Evolutionary conservation across 53 echinoderm and acorn worm species (phyloP).

Genomic region (Actinopyga echinites): DNA sequence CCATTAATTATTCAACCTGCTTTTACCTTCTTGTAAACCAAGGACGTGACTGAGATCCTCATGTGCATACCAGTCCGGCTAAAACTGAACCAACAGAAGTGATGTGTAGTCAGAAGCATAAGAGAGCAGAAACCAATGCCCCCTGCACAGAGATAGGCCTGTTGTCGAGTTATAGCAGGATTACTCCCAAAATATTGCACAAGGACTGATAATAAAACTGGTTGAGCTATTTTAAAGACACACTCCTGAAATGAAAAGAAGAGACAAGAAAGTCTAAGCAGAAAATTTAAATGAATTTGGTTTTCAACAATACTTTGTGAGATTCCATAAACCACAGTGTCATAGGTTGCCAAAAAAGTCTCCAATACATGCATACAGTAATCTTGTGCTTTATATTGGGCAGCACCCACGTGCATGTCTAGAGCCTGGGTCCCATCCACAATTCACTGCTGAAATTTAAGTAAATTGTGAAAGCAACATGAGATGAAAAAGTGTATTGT

Average conservation of each 20-base stretch:
- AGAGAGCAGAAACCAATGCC: conserved; percentile 52
- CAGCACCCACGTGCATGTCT: too few species aligned
- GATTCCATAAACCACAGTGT: too few species aligned
- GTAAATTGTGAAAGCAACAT: too few species aligned
- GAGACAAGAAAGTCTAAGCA: neutral
- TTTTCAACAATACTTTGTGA: too few species aligned
- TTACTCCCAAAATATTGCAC: conserved; percentile 66
- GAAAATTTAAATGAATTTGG: too few species aligned
- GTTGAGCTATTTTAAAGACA: conserved; percentile 64
- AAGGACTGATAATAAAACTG: conserved; percentile 64
- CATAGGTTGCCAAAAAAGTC: too few species aligned
- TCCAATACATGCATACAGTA: too few species aligned
- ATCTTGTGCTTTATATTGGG: too few species aligned
- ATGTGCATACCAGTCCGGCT: conserved; percentile 69
- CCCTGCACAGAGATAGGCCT: conserved; percentile 76
- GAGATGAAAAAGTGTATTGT: too few species aligned
- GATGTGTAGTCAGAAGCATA: conserved; percentile 49
- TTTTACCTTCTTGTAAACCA: conserved; percentile 82
- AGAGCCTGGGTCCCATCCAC: too few species aligned
- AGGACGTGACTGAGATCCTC: conserved; percentile 56
- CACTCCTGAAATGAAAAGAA: conserved; percentile 46
- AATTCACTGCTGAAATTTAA: too few species aligned
- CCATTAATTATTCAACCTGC: too few species aligned
- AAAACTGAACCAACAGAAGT: conserved; percentile 58
- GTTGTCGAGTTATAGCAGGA: conserved; percentile 36